These are phyloP conservation scores for Cheilosia grossa DNA, from an alignment of 2,888 invertebrate species.

Conservation along the genomic window DNA sequence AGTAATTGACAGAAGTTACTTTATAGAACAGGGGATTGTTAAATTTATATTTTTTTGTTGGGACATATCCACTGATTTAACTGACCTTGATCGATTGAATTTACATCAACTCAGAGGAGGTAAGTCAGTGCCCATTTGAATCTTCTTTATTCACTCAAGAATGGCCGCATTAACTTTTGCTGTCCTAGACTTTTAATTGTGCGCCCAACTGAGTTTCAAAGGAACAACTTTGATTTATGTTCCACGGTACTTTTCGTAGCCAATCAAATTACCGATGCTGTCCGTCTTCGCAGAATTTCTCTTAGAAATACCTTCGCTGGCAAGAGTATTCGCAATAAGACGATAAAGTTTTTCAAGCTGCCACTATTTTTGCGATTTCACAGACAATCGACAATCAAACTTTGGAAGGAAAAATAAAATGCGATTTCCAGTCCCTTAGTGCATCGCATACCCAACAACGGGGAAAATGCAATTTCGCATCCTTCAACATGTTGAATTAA, in stretches of 20 bases:
- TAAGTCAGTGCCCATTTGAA: too few relatives aligned
- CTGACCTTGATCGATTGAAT: too few relatives aligned
- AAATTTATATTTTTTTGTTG: too few relatives aligned
- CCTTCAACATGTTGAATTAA: too few relatives aligned
- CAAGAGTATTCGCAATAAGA: not conserved
- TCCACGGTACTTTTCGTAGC: not conserved
- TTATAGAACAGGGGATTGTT: not conserved
- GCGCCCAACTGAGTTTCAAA: not conserved
- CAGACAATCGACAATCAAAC: not conserved
- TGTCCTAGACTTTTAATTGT: too few relatives aligned
- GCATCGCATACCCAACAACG: too few relatives aligned
- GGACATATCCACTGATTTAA: too few relatives aligned
- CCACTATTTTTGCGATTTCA: not conserved
- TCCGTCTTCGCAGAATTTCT: not conserved
- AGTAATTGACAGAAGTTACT: not conserved
- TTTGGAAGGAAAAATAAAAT: not conserved
- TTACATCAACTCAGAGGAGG: too few relatives aligned
- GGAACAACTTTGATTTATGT: not conserved
- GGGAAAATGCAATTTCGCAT: too few relatives aligned
- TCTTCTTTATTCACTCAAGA: too few relatives aligned
- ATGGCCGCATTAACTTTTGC: too few relatives aligned
- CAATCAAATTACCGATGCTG: not conserved
- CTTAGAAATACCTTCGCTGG: not conserved
- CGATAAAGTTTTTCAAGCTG: not conserved
- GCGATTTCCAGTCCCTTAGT: not conserved